Conservation (phyloP, 2,797 vertebrate species). For the Poeciliopsis infans region DNA sequence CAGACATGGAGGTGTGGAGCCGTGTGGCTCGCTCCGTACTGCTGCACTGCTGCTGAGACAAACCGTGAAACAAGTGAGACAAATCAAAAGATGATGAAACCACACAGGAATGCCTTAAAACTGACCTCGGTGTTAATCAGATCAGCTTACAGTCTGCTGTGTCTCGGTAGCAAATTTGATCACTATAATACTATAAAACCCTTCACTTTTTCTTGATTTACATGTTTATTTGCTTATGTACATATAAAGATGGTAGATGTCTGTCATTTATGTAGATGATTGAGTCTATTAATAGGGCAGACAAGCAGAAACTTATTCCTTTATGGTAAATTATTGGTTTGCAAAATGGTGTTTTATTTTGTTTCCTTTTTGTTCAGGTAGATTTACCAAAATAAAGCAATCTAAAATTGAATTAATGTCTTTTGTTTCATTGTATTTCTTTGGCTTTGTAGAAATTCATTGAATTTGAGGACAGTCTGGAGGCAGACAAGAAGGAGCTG, state of each 20-base stretch:
- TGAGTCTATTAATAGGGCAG: too few species aligned
- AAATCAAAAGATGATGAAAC: background rate
- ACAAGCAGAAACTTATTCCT: too few species aligned
- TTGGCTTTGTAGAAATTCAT: conserved; percentile 89
- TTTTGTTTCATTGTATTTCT: background rate
- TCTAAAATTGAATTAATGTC: background rate
- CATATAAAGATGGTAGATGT: too few species aligned
- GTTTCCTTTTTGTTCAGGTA: too few species aligned
- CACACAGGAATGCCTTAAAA: background rate
- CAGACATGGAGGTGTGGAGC: conserved; percentile 19
- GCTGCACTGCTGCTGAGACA: background rate
- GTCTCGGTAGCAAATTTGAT: background rate
- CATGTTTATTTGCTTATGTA: too few species aligned
- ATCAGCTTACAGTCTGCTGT: background rate
- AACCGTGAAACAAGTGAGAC: background rate
- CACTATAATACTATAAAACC: background rate
- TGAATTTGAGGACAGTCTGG: conserved; percentile 97
- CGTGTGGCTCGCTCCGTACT: conserved; percentile 9
- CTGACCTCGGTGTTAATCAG: background rate
- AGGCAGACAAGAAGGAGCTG: conserved; percentile 97
- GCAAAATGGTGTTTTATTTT: too few species aligned
- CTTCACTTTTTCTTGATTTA: background rate
- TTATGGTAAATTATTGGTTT: too few species aligned
- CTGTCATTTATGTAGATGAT: too few species aligned
- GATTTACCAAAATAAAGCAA: too few species aligned